Evolutionary conservation across 2,113 vertebrate species (phyloP).

Genomic region (Romanogobio albipinnatus): DNA sequence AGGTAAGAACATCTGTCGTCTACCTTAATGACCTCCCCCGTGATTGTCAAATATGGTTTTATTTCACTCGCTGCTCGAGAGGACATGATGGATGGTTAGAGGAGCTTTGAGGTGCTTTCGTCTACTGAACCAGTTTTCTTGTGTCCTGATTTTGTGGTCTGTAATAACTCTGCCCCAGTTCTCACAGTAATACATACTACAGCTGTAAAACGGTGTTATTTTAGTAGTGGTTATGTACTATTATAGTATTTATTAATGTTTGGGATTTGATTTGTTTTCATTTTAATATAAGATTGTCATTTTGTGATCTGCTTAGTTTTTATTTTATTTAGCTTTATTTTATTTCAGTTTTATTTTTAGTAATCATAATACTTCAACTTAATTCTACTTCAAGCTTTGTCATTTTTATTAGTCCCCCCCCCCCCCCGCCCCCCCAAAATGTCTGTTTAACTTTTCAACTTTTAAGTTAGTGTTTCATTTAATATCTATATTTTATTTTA

Average conservation of each 20-base stretch:
- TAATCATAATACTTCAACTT: too few relatives aligned
- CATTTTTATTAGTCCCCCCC: too few relatives aligned
- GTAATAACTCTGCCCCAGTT: slow-evolving; percentile 34
- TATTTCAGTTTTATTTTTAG: too few relatives aligned
- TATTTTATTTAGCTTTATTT: too few relatives aligned
- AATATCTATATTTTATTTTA: too few relatives aligned
- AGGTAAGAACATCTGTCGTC: slow-evolving; percentile 74
- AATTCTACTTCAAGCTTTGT: too few relatives aligned
- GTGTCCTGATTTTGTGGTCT: slow-evolving; percentile 29
- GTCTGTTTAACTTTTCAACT: too few relatives aligned
- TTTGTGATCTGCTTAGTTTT: neutral
- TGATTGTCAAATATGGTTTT: neutral
- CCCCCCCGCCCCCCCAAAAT: too few relatives aligned
- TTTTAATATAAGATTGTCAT: neutral
- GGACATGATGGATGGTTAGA: slow-evolving; percentile 22
- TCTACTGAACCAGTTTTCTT: slow-evolving; percentile 5
- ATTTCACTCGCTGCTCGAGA: neutral
- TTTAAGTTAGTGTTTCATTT: too few relatives aligned
- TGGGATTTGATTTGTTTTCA: neutral
- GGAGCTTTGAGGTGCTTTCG: slow-evolving; percentile 23
- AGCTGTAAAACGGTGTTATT: neutral
- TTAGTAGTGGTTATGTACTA: neutral
- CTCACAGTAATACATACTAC: neutral
- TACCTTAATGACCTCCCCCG: neutral
- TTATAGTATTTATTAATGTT: neutral